Percentiles rank a stretch among this genome's conserved stretches.
Evolutionary conservation across 2,797 vertebrate species (phyloP).

Genomic region (Pseudochirops cupreus): DNA sequence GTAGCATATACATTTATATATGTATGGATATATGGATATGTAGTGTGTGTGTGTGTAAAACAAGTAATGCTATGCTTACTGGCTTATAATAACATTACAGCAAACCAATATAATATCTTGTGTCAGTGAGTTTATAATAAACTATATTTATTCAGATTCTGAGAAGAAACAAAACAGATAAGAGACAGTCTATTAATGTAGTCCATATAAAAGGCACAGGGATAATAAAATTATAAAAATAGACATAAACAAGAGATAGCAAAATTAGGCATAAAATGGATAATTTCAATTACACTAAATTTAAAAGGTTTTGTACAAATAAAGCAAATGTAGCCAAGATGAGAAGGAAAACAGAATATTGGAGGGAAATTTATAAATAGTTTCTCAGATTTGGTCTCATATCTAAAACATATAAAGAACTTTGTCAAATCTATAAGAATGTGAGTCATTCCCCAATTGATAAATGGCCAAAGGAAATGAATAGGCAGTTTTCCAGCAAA

Average conservation of each 20-base stretch:
- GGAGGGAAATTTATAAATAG: neutral
- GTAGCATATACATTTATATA: conserved; percentile 45
- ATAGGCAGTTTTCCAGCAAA: no score
- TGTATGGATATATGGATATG: neutral
- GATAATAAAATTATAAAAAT: conserved; percentile 51
- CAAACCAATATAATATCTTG: conserved; percentile 80
- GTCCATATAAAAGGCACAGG: neutral
- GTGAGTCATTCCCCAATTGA: neutral
- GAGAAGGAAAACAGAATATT: neutral
- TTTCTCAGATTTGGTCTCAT: neutral
- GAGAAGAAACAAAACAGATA: conserved; percentile 40
- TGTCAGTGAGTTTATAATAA: conserved; percentile 82
- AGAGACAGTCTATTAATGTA: conserved; percentile 22
- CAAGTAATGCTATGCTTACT: conserved; percentile 60
- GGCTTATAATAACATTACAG: conserved; percentile 76
- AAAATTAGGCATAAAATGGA: neutral
- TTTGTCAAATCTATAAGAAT: neutral
- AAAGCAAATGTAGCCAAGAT: neutral
- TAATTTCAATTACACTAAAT: neutral
- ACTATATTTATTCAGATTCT: conserved; percentile 48
- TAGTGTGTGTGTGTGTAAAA: neutral
- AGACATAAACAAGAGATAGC: neutral
- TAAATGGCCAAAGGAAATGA: neutral
- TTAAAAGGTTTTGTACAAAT: neutral
- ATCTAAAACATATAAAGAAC: neutral